Base-by-base conservation (phyloP, 1,140 invertebrate genomes). In the Pseudomyrmex pallidus region DNA sequence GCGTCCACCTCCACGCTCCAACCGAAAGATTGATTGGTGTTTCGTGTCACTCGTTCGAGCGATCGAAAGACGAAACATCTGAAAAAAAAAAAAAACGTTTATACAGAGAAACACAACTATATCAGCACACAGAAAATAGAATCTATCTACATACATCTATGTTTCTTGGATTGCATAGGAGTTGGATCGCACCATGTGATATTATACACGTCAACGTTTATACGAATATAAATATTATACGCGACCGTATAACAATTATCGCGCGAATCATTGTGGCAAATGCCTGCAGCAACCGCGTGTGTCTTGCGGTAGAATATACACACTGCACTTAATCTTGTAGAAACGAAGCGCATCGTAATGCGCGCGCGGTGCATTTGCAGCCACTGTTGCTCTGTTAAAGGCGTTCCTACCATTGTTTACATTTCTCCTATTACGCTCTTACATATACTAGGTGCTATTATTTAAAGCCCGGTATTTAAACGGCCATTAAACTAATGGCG, bases 401-500 rank as follows among this genome's bases (percentile, higher is more conserved):
- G 44, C 66, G 76, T 59, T 68, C 52, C 22, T 15, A 78, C 52
- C 76, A 80, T 80, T 72, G 76, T 80, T 80, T 80, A 80, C 76
- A 80, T 80, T 70, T 70, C 54, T 44, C 44, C 44, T 80, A 72
- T 70, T 59, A 56, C 76, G 67, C 50, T 48, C 66, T 70, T 72
- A 35, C 35, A 35, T 35, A 35, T 35, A 72, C 54, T 59, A 54
- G 66, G 44, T 35, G 76, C 76, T 80, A 80, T 80, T 80, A 80
- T 80, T 80, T 80, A 80, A 80, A 80, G 76, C 76, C 66, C 66
- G 76, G 76, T 80, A 80, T 80, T 80, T 80, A 80, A 80, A 80
- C 20, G 76, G 76, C 66, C 76, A 80, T 80, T 80, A 80, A 80
- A 80, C 76, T 80, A 80, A 80, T 80, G 66, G 66, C 76, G 76